These are phyloP conservation scores for Sitta europaea DNA, from an alignment of 2,113 vertebrate genomes.

Conservation along the genomic window DNA sequence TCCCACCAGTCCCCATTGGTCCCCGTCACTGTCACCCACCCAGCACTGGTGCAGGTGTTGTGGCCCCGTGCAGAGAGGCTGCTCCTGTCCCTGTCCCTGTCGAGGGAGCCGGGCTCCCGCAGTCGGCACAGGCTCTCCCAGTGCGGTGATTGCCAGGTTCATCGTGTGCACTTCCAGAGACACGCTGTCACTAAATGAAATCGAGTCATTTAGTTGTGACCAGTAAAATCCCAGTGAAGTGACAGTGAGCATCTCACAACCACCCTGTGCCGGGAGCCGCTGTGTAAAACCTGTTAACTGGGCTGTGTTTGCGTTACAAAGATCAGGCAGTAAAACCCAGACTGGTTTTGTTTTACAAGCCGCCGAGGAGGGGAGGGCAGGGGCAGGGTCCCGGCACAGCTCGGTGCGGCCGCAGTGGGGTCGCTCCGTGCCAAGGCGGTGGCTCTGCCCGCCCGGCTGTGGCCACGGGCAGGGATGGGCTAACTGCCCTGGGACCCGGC, in stretches of 20 bases:
- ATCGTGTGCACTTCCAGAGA: not conserved
- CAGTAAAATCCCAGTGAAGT: not conserved
- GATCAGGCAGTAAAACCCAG: conserved; percentile 45
- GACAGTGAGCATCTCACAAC: not conserved
- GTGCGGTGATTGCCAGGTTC: not conserved
- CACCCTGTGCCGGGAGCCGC: not conserved
- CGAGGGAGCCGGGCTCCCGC: not conserved
- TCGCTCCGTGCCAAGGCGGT: accelerated
- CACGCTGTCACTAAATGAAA: not conserved
- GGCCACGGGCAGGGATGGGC: not conserved
- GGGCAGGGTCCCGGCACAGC: not conserved
- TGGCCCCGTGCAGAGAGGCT: accelerated
- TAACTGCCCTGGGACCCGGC: not conserved
- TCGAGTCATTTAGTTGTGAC: not conserved
- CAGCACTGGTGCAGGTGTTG: accelerated
- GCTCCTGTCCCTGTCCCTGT: not conserved
- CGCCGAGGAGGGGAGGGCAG: not conserved
- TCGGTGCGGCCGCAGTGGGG: accelerated
- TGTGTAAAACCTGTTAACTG: not conserved
- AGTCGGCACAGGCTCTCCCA: not conserved
- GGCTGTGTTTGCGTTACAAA: conserved; percentile 52
- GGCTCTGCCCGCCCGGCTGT: not conserved
- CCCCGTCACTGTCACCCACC: not conserved
- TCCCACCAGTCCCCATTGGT: accelerated
- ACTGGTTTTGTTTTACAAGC: conserved; percentile 46